phyloP scores from a whole-genome alignment of 2,888 invertebrate species.

The Latheticus oryzae region DNA sequence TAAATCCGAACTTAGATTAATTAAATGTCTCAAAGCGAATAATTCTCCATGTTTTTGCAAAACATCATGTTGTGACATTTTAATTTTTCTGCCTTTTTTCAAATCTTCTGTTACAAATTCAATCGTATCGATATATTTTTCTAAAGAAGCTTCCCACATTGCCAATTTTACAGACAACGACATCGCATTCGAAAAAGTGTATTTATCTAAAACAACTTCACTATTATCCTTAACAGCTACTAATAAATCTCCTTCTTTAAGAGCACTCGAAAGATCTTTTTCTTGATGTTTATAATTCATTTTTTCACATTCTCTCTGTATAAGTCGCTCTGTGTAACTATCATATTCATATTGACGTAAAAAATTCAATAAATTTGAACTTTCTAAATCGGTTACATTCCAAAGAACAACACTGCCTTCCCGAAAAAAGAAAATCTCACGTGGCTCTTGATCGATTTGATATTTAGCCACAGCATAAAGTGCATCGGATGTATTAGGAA shows the following conservation, averaged over 20 bases:
- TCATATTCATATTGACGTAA: constrained; percentile 76
- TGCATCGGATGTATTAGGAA: constrained; percentile 76
- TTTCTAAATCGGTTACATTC: constrained; percentile 87
- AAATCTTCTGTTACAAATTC: constrained; percentile 83
- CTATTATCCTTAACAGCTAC: constrained; percentile 68
- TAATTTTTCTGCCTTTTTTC: constrained; percentile 78
- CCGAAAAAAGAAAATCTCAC: constrained; percentile 91
- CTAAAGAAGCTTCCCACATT: constrained; percentile 91
- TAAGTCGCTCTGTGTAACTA: constrained; percentile 75
- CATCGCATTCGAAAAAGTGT: constrained; percentile 95
- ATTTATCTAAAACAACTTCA: constrained; percentile 77
- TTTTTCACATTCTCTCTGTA: constrained; percentile 83
- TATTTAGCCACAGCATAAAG: constrained; percentile 89
- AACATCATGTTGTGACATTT: constrained; percentile 77
- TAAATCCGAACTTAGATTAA: constrained; percentile 94
- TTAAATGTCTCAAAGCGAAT: constrained; percentile 87
- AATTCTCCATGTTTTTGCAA: constrained; percentile 87
- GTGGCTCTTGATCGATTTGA: constrained; percentile 77
- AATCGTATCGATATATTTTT: constrained; percentile 85
- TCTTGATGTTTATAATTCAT: constrained; percentile 75
- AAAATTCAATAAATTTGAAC: constrained; percentile 80
- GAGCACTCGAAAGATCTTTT: constrained; percentile 41
- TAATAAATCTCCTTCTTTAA: constrained; percentile 60
- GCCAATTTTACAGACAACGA: constrained; percentile 93
- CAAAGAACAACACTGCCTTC: constrained; percentile 93